A percentile compares a stretch with the other conserved stretches of the same genome.
phyloP scores from a whole-genome alignment of 2,113 vertebrate species.

The Ammospiza caudacuta region DNA sequence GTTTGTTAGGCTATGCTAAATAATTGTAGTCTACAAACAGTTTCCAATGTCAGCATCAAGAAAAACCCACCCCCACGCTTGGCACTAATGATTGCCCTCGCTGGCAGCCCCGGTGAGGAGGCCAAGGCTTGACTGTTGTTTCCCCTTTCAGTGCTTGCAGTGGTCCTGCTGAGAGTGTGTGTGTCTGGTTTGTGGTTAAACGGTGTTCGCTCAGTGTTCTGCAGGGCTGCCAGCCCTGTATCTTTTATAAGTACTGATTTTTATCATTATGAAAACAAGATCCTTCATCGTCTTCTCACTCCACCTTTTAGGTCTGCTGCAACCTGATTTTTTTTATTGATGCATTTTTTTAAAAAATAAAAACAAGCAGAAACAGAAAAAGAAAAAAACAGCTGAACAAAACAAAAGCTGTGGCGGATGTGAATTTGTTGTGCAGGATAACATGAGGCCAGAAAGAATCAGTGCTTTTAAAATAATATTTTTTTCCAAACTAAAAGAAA shows the following conservation, averaged over 20 bases:
- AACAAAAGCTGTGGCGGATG: not conserved
- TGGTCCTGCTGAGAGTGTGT: constrained; percentile 45
- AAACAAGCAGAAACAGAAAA: not conserved
- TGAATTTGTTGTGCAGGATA: not conserved
- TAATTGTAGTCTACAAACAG: constrained; percentile 8
- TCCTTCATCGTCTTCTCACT: not conserved
- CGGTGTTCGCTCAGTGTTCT: constrained; percentile 22
- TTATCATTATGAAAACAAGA: constrained; percentile 50
- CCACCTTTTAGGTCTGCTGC: constrained; percentile 4
- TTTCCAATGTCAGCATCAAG: not conserved
- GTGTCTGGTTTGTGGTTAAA: constrained; percentile 61
- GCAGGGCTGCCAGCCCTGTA: constrained; percentile 11
- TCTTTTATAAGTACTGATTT: constrained; percentile 42
- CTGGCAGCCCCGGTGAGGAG: not conserved
- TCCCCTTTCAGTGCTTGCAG: constrained; percentile 42
- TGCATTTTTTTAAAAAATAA: not conserved
- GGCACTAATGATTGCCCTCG: constrained; percentile 17
- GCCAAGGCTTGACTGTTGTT: constrained; percentile 36
- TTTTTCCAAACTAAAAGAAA: not conserved
- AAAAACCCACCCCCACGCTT: not conserved
- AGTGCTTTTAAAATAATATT: not conserved
- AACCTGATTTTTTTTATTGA: not conserved
- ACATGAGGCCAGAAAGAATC: not conserved
- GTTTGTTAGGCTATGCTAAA: constrained; percentile 26
- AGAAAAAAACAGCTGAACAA: not conserved